Base-by-base conservation (phyloP, 2,888 invertebrate genomes). In the Chrysodeixis includens region DNA sequence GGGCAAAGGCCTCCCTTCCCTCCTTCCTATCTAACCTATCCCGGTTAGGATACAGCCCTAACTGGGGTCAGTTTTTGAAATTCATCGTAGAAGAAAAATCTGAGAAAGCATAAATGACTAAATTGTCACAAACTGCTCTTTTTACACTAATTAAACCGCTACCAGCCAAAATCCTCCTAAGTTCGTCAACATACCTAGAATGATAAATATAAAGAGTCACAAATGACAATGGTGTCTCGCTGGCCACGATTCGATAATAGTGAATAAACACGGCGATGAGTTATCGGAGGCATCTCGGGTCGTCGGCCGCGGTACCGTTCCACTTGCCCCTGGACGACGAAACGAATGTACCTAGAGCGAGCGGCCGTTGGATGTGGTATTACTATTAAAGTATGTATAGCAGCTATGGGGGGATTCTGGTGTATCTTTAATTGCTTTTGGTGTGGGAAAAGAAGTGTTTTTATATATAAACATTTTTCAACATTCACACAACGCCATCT, bases 281-380 rank as follows among this genome's bases (percentile, higher is more conserved):
- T 90, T 93, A 94, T 94, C 94, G 92, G 83, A 86, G 82, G 85
- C 85, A 91, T 93, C 93, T 91, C 89, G 90, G 95, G 94, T 95
- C 95, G 92, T 93, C 93, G 94, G 85, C 94, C 94, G 91, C 92
- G 85, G 93, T 94, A 92, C 94, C 94, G 94, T 94, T 94, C 92
- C 87, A 88, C 90, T 92, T 92, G 94, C 93, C 93, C 90, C 93
- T 91, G 93, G 89, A 92, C 91, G 90, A 91, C 93, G 88, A 92
- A 92, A 92, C 92, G 88, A 83, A 83, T 77, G n/a, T 73, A 74
- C 84, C 30, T 16, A 30, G 76, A 83, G 62, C 69, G 78, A 84
- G 71, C 62, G 67, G 32, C 59, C 46, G 44, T 76, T 83, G 88
- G 93, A 93, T 82, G 80, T 58, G 92, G 90, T 68, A 84, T 71